Percentiles rank a stretch among this genome's conserved stretches.
These are phyloP conservation scores for Camelus bactrianus DNA, from an alignment of 2,113 vertebrate species.

Conservation along the genomic window DNA sequence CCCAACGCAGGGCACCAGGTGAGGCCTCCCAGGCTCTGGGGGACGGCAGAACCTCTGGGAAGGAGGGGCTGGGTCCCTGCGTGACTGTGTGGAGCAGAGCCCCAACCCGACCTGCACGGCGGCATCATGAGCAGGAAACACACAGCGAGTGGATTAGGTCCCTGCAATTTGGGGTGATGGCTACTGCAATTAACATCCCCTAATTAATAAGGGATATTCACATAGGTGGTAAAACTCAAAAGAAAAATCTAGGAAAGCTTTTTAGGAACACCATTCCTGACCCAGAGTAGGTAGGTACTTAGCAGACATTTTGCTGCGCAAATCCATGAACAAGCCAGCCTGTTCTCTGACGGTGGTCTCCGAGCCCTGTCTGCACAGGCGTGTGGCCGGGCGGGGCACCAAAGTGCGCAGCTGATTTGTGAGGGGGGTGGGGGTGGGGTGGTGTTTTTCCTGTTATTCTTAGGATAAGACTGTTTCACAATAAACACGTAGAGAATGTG, in stretches of 20 bases:
- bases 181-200: neutral
- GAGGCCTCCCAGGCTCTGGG: neutral
- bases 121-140: accelerated
- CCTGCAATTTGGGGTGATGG: too few relatives aligned
- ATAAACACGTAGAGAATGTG: neutral
- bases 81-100: accelerated
- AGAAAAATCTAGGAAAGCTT: neutral
- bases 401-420: neutral
- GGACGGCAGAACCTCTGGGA: neutral
- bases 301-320: neutral
- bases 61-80: neutral
- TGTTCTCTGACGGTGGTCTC: neutral
- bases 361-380: neutral
- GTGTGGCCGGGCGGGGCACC: neutral
- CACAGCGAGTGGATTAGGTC: accelerated
- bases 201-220: too few relatives aligned
- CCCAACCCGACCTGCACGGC: neutral
- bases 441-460: neutral
- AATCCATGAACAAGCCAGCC: neutral
- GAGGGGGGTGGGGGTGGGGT: neutral
- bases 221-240: neutral
- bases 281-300: too few relatives aligned
- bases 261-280: neutral
- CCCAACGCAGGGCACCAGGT: accelerated
- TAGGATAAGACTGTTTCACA: neutral